Conservation (phyloP, 35 echinoderm and acorn worm species). For the Lytechinus pictus region DNA sequence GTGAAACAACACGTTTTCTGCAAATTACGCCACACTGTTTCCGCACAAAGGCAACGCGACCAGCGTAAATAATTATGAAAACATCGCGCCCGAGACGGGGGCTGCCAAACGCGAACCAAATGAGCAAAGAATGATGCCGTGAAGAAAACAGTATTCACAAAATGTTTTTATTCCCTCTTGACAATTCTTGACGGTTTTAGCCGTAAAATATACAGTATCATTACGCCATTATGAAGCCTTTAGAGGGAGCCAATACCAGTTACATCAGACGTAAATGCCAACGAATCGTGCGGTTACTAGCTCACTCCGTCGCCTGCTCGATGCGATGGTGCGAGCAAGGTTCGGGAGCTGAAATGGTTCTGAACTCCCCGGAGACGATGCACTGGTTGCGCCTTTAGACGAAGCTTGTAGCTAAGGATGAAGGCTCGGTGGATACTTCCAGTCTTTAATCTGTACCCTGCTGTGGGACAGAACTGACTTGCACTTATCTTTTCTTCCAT, state of each 20-base stretch:
- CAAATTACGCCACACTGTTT: slow-evolving; percentile 50
- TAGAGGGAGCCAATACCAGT: slow-evolving; percentile 43
- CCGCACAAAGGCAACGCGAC: slow-evolving; percentile 15
- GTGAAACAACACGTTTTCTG: slow-evolving; percentile 42
- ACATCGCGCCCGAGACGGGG: slow-evolving; percentile 40
- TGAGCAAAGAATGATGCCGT: not conserved
- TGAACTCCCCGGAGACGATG: not conserved
- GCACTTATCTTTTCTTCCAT: not conserved
- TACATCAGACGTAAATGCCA: slow-evolving; percentile 36
- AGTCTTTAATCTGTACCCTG: not conserved
- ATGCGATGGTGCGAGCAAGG: slow-evolving; percentile 7
- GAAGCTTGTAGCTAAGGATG: not conserved
- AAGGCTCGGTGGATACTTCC: not conserved
- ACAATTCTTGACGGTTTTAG: slow-evolving; percentile 6
- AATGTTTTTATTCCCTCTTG: slow-evolving; percentile 3
- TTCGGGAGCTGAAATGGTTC: not conserved
- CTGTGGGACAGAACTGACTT: not conserved
- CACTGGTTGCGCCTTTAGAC: not conserved
- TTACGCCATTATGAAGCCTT: slow-evolving; percentile 39
- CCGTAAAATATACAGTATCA: slow-evolving; percentile 56
- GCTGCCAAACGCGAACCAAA: not conserved
- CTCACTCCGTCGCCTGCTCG: not conserved
- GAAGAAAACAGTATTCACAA: not conserved
- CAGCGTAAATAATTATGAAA: slow-evolving; percentile 48
- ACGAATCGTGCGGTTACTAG: slow-evolving; percentile 30